Evolutionary conservation across 2,113 vertebrate species (phyloP), one percentile per base, ranked within the genome.

Genomic region (Pangasianodon gigas): DNA sequence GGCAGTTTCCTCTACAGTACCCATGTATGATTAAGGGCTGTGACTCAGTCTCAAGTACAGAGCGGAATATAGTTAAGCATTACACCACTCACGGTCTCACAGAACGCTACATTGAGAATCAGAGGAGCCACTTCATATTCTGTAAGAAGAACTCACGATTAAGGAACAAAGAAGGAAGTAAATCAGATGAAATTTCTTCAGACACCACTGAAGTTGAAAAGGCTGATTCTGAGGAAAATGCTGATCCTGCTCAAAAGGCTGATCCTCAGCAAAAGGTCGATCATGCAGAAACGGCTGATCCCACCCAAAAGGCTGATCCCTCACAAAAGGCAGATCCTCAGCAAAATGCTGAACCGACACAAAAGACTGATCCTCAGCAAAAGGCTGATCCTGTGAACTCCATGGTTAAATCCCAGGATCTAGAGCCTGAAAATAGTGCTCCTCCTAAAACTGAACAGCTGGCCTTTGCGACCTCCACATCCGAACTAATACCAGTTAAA

Each of bases 1-100:
- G 97, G 93, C 97, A 95, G 88, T 97, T 96, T 91, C 93, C 97
- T 52, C 95, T 97, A 87, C 98, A 99, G 88, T 99, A 98, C 92
- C 98, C 98, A 0, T 99, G 98, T 94, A 99, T 99, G 98, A 97
- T 99, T 94, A 97, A 98, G 92, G 98, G 98, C 58, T 99, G 98
- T 85, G 97, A 97, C 0, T 97, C 97, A 0, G 97, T 99, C 54
- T 97, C 98, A 91, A 97, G 96, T 89, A 97, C 97, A 11, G 98
- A 99, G 92, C 96, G 96, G 92, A 98, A 96, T 93, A 97, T 99
- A 89, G 97, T 99, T 90, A 97, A 97, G 90, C 98, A 99, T 96
- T 99, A 99, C 81, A 97, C 97, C 92, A 98, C 97, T 93, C 98
- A 99, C 88, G 99, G 98, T 86, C 96, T 99, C 92, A 96, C 97